phyloP scores from a whole-genome alignment of 2,113 vertebrate genomes.

The Callopanchax toddi region DNA sequence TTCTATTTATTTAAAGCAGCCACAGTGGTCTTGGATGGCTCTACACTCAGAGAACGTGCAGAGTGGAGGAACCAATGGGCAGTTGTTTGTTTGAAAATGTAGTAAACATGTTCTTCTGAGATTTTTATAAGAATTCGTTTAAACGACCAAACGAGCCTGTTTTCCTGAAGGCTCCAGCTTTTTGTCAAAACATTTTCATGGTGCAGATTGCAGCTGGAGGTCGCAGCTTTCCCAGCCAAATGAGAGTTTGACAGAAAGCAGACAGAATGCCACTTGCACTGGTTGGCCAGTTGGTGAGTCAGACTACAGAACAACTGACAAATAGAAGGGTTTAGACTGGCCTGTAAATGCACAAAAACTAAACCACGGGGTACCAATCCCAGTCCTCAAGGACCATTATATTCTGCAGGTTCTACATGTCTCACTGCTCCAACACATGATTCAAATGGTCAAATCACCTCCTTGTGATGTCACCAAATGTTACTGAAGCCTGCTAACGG shows the following conservation, averaged over 20 bases:
- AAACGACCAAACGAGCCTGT: not conserved
- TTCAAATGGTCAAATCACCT: no score
- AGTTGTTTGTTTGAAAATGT: not conserved
- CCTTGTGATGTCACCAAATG: no score
- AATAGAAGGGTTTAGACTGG: no score
- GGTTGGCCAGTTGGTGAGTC: not conserved
- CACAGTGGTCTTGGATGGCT: not conserved
- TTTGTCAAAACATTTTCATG: not conserved
- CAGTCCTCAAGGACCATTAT: no score
- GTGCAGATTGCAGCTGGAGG: not conserved
- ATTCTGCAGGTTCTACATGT: no score
- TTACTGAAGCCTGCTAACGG: no score
- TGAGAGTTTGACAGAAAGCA: not conserved
- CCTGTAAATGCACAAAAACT: no score
- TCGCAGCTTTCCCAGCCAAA: not conserved
- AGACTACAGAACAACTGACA: not conserved
- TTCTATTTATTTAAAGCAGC: slow-evolving; percentile 2
- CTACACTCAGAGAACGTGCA: not conserved
- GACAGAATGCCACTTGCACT: not conserved
- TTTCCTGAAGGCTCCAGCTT: not conserved
- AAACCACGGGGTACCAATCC: no score
- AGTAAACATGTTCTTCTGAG: not conserved
- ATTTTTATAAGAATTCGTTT: not conserved
- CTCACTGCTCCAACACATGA: no score
- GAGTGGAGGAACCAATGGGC: not conserved